Evolutionary conservation across 2,113 vertebrate species (phyloP).

Genomic region (Microtus richardsoni): DNA sequence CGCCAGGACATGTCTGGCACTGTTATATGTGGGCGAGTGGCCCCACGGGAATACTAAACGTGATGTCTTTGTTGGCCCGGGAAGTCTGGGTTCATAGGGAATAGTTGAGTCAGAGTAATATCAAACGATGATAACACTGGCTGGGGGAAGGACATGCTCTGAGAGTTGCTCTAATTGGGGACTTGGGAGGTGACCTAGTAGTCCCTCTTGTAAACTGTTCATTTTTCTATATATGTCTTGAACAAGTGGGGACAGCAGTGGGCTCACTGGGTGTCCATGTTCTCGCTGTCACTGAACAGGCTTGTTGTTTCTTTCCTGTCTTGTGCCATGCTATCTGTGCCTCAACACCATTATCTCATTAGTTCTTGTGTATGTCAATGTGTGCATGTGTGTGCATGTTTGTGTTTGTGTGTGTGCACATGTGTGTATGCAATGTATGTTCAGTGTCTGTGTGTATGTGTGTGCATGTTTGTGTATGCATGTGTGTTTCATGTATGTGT

Average conservation of each 20-base stretch:
- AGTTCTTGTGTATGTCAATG: neutral
- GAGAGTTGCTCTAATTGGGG: neutral
- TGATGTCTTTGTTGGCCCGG: neutral
- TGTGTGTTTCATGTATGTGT: neutral
- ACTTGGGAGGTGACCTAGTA: neutral
- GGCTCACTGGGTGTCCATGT: neutral
- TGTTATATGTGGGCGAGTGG: too few relatives aligned
- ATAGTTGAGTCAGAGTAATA: too few relatives aligned
- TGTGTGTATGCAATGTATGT: neutral
- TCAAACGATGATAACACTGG: too few relatives aligned
- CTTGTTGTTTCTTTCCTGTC: neutral
- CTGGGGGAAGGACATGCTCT: neutral
- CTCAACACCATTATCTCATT: neutral
- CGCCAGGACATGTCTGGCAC: neutral
- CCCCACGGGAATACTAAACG: neutral
- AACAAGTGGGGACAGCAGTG: neutral
- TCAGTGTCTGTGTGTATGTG: neutral
- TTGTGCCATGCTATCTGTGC: neutral
- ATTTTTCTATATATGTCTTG: neutral
- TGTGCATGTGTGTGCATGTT: neutral
- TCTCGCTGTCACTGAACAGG: neutral
- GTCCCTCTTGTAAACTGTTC: neutral
- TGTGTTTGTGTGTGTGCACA: too few relatives aligned
- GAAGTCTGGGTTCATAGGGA: neutral
- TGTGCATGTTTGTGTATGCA: fast-evolving